Percentiles rank a stretch among this genome's conserved stretches.
These are phyloP conservation scores for Orussus abietinus DNA, from an alignment of 1,140 invertebrate species.

Conservation along the genomic window DNA sequence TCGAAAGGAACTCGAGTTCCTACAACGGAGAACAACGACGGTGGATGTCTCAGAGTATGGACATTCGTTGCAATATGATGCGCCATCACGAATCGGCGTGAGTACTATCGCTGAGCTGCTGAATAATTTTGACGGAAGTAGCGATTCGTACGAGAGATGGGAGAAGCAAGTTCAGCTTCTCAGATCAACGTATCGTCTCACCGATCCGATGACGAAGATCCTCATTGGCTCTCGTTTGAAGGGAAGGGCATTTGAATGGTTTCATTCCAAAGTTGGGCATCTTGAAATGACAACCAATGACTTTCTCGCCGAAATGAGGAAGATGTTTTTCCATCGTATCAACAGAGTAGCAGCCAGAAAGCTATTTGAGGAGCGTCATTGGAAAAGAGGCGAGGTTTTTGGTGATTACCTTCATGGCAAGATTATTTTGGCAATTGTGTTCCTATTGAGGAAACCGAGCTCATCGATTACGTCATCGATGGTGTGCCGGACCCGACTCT, in stretches of 20 bases:
- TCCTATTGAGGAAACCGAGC: constrained; percentile 8
- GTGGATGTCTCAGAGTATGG: too few relatives aligned
- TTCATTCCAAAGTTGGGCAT: constrained; percentile 8
- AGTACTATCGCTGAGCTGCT: constrained; percentile 6
- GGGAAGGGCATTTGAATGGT: constrained; percentile 4
- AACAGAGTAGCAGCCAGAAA: constrained; percentile 5
- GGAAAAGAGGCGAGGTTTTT: constrained; percentile 10
- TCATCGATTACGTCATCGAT: constrained; percentile 18
- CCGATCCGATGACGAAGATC: constrained; percentile 1
- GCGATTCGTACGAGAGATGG: constrained; percentile 6
- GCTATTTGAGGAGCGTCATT: constrained; percentile 12
- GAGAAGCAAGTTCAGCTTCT: constrained; percentile 8
- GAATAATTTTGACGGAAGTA: not conserved
- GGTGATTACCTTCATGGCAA: constrained; percentile 15
- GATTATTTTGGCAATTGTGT: constrained; percentile 10
- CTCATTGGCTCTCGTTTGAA: constrained; percentile 4
- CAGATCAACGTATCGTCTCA: not conserved
- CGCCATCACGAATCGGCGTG: not conserved
- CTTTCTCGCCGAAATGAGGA: constrained; percentile 5
- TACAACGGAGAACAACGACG: too few relatives aligned
- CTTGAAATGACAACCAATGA: constrained; percentile 9
- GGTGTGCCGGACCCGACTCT: constrained; percentile 13
- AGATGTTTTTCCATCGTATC: constrained; percentile 11
- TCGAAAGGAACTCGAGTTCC: too few relatives aligned
- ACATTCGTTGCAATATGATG: too few relatives aligned